Conservation (phyloP, 1,140 invertebrate species). For the Scaptomyza montana region DNA sequence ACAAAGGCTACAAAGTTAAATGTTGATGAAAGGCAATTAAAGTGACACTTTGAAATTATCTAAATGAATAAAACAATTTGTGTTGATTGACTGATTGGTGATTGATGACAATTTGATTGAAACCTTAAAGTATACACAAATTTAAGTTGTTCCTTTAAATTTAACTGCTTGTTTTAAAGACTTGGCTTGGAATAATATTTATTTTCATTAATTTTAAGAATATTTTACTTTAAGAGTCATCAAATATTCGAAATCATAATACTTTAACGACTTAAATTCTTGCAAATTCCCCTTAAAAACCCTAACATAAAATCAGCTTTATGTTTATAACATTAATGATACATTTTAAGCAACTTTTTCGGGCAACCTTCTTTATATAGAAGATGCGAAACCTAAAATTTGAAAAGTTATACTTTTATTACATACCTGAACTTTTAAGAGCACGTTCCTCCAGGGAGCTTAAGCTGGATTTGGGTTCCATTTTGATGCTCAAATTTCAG, state of each 20-base stretch:
- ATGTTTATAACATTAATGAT: not conserved
- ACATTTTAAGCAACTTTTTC: not conserved
- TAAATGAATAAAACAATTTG: not conserved
- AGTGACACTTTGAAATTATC: not conserved
- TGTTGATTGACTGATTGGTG: not conserved
- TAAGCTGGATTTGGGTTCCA: slow-evolving; percentile 74
- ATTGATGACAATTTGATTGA: not conserved
- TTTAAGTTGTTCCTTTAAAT: no score
- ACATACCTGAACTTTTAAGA: slow-evolving; percentile 75
- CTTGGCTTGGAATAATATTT: not conserved
- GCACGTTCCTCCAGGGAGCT: slow-evolving; percentile 72
- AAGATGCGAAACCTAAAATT: slow-evolving; percentile 2
- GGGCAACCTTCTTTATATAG: not conserved
- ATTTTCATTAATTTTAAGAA: not conserved
- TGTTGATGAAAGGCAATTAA: not conserved
- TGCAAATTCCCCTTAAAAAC: no score
- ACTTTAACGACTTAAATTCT: not conserved
- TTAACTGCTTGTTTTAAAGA: no score
- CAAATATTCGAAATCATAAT: no score
- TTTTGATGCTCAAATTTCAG: slow-evolving; percentile 43
- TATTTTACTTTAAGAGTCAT: no score
- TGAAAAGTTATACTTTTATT: slow-evolving; percentile 46
- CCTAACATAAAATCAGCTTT: not conserved
- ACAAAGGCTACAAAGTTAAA: not conserved
- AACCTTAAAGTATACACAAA: not conserved